Evolutionary conservation across 1,140 invertebrate species (phyloP).

Genomic region (Leguminivora glycinivorella): DNA sequence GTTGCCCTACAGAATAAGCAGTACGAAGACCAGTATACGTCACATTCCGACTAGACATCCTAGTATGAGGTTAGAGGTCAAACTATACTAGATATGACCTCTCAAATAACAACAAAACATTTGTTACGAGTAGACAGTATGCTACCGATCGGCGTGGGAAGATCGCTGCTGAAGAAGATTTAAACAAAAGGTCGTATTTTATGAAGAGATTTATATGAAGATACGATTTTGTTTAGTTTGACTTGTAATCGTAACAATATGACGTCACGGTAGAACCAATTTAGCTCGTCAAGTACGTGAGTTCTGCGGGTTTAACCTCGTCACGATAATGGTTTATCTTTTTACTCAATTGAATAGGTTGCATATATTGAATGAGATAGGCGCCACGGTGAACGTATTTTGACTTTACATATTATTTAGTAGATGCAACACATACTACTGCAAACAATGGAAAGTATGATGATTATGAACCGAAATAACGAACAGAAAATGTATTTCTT

Average conservation of each 20-base stretch:
- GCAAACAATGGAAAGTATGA: too few relatives aligned
- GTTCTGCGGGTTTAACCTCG: neutral
- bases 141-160: neutral
- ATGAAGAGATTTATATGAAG: neutral
- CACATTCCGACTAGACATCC: neutral
- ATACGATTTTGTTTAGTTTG: neutral
- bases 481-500: too few relatives aligned
- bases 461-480: too few relatives aligned
- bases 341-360: too few relatives aligned
- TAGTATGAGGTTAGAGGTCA: neutral
- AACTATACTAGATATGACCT: neutral
- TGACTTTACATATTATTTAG: too few relatives aligned
- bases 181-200: slow-evolving; percentile 5
- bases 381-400: too few relatives aligned
- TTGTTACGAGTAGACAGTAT: neutral
- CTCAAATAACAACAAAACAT: neutral
- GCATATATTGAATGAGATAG: too few relatives aligned
- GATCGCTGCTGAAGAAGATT: neutral
- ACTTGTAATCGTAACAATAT: neutral
- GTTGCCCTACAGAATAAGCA: neutral
- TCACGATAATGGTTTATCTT: neutral
- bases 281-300: neutral
- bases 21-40: neutral
- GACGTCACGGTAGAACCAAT: neutral
- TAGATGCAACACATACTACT: too few relatives aligned